Base-by-base conservation (phyloP, 2,888 invertebrate species). In the Caenorhabditis macrosperma region DNA sequence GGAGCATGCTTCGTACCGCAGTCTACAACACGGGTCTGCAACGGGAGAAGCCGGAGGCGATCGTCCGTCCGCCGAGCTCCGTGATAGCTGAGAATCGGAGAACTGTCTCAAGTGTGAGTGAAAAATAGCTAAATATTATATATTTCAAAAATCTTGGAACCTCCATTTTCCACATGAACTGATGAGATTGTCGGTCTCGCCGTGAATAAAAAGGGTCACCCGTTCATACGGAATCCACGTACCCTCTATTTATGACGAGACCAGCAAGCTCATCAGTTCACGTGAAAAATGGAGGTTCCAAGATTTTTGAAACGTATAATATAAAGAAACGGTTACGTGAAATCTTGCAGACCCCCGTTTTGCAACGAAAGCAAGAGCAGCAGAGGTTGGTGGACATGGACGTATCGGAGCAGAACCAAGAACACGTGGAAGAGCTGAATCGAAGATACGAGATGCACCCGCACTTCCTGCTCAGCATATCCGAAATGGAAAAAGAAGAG, bases 1-100 rank as follows among this genome's bases (percentile, higher is more conserved):
- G 80, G 38, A 46, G 60, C 12, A 76, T 69, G 26, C 64, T 80
- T 9, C 60, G 63, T 4, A 66, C 60, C 22, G 80, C 80, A 7
- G 80, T 76, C 10, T 28, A 41, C 10, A 75, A 67, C 48, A 80
- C 80, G 15, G 75, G 75, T 12, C 30, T 17, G 30, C 9, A 6
- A 3, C 35, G 24, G 22, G 33, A 38, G 7, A 28, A 48, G 0
- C 30, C 30, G 12, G 63, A 61, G 7, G 6, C 22, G 28, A 20
- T 55, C 33, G 1, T n/a, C 20, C 35, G 59, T 1, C 59, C 55
- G 9, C 28, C 63, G 5, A 64, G 72, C 28, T 26, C 33, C 1
- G 63, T 55, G 9, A 9, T 60, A 0, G 48, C 52, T 0, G 74
- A 74, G 15, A 74, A 59, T 59, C 48, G 78, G 4, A 52, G 63